Evolutionary conservation across 2,113 vertebrate species (phyloP).

Genomic region (Tretioscincus oriximinensis): DNA sequence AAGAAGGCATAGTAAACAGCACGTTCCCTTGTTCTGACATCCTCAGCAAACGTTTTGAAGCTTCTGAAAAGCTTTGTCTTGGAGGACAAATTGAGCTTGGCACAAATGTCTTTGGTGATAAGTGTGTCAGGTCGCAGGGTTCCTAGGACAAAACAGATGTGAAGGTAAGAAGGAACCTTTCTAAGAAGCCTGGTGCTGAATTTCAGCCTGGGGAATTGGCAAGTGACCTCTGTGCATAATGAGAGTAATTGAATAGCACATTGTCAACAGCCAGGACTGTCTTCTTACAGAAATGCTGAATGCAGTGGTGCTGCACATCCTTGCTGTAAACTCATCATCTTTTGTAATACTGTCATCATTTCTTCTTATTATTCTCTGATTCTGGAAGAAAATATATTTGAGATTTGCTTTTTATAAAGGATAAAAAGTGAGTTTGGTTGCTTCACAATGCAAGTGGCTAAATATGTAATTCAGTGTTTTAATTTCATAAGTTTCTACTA

Average conservation of each 20-base stretch:
- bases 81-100: constrained; percentile 17
- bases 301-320: neutral
- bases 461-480: neutral
- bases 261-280: constrained; percentile 14
- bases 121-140: constrained; percentile 18
- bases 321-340: no score
- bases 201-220: constrained; percentile 27
- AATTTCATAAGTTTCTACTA: neutral
- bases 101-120: constrained; percentile 19
- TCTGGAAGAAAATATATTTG: neutral
- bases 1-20: neutral
- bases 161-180: constrained; percentile 2
- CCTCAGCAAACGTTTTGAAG: constrained; percentile 6
- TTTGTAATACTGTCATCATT: neutral
- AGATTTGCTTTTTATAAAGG: neutral
- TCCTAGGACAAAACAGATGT: constrained; percentile 11
- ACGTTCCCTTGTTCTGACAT: neutral
- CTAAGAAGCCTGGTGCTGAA: neutral
- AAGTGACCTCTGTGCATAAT: constrained; percentile 31
- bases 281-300: neutral
- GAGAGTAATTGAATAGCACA: constrained; percentile 12
- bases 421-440: no score
- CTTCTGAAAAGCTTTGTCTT: neutral
- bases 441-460: neutral
- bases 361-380: neutral